phyloP scores from a whole-genome alignment of 2,888 invertebrate species.

The Dorcus hopei region DNA sequence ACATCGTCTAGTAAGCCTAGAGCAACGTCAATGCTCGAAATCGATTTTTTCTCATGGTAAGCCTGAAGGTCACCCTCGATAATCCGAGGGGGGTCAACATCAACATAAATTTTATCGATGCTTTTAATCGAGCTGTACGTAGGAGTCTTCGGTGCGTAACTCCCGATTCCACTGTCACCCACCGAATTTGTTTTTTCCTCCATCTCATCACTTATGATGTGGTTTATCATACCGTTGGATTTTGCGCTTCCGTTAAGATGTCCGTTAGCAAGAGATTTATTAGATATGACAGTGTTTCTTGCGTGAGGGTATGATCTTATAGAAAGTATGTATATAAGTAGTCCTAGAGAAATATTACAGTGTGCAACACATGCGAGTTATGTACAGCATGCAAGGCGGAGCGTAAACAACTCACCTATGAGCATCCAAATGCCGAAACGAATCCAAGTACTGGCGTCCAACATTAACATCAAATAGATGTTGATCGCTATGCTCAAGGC shows the following conservation, averaged over 20 bases:
- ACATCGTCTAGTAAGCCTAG: slow-evolving; percentile 26
- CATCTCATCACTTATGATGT: too few species aligned
- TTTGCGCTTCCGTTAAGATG: too few species aligned
- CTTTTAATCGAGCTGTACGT: neutral
- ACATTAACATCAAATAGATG: slow-evolving; percentile 79
- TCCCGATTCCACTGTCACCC: too few species aligned
- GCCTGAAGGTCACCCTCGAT: neutral
- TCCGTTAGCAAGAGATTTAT: too few species aligned
- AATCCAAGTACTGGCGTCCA: slow-evolving; percentile 79
- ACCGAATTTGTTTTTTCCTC: too few species aligned
- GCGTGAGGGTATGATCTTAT: neutral
- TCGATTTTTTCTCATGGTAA: neutral
- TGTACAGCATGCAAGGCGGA: slow-evolving; percentile 34
- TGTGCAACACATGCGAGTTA: slow-evolving; percentile 33
- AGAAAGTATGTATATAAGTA: slow-evolving; percentile 38
- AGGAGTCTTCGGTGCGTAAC: neutral
- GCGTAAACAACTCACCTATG: slow-evolving; percentile 59
- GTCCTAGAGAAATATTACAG: slow-evolving; percentile 38
- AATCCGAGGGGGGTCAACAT: neutral
- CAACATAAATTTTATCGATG: neutral
- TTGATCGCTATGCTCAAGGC: slow-evolving; percentile 79
- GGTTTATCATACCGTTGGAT: too few species aligned
- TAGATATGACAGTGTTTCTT: too few species aligned
- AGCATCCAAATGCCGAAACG: slow-evolving; percentile 76
- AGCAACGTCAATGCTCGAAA: slow-evolving; percentile 14